phyloP scores from a whole-genome alignment of 2,888 invertebrate genomes.

The Euplagia quadripunctaria region DNA sequence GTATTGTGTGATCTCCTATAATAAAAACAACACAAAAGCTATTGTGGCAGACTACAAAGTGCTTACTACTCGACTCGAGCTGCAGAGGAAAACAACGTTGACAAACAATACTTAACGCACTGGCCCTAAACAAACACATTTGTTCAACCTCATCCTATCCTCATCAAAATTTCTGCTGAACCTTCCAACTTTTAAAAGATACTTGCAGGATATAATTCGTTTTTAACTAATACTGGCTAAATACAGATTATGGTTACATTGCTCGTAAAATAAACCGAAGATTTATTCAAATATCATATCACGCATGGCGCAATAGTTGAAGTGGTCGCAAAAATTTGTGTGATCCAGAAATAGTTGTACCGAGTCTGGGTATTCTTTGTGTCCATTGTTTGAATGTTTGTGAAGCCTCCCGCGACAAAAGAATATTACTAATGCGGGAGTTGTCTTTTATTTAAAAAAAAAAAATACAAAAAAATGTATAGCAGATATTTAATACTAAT shows the following conservation, averaged over 20 bases:
- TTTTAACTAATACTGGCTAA: constrained; percentile 13
- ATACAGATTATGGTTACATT: constrained; percentile 6
- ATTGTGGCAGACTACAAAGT: constrained; percentile 35
- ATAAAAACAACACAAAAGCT: constrained; percentile 36
- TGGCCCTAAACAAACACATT: constrained; percentile 54
- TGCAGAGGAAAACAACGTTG: constrained; percentile 37
- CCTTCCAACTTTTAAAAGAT: constrained; percentile 31
- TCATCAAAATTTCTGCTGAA: constrained; percentile 43
- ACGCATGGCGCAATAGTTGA: no score
- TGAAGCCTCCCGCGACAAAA: no score
- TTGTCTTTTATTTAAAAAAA: no score
- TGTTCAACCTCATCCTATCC: constrained; percentile 39
- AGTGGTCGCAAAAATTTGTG: no score
- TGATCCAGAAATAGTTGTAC: no score
- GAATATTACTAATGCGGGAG: no score
- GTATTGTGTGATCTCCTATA: constrained; percentile 35
- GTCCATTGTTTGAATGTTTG: no score
- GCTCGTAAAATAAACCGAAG: no score
- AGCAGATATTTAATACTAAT: no score
- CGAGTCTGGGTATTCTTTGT: no score
- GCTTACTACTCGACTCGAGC: constrained; percentile 25
- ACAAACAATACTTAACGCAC: constrained; percentile 47
- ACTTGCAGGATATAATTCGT: constrained; percentile 34
- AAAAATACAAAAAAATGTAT: no score
- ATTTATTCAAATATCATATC: no score